Percentiles rank a stretch among this genome's conserved stretches.
phyloP scores from a whole-genome alignment of 2,888 invertebrate genomes.

The Uloborus plumipes region DNA sequence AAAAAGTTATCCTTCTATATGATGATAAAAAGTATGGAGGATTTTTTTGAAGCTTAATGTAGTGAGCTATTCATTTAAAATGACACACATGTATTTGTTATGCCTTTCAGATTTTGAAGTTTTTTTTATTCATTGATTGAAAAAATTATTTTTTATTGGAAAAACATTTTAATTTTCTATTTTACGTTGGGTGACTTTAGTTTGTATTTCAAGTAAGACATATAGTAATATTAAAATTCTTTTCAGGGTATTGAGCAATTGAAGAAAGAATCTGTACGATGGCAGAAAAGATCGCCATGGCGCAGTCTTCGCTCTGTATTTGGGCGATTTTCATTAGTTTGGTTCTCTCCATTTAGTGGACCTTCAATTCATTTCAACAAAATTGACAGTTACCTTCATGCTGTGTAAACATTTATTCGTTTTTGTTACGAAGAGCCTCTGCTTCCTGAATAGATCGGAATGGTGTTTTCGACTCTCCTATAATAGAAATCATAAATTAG shows the following conservation, averaged over 20 bases:
- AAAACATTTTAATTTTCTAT: constrained; percentile 3
- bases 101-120: too few relatives aligned
- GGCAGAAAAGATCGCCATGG: constrained; percentile 93
- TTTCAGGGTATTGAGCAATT: constrained; percentile 94
- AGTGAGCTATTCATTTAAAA: too few relatives aligned
- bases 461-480: too few relatives aligned
- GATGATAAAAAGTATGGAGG: too few relatives aligned
- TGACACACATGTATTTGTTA: too few relatives aligned
- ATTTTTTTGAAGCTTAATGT: too few relatives aligned
- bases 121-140: too few relatives aligned
- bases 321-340: constrained; percentile 92
- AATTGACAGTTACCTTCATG: constrained; percentile 56
- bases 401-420: constrained; percentile 30
- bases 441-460: too few relatives aligned
- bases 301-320: constrained; percentile 97
- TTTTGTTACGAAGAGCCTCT: background rate
- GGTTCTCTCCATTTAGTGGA: constrained; percentile 90
- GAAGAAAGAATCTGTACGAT: constrained; percentile 94
- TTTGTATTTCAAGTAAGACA: too few relatives aligned
- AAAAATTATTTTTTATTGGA: background rate
- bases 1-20: too few relatives aligned
- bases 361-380: constrained; percentile 34
- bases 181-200: background rate
- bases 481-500: too few relatives aligned
- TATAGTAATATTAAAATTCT: constrained; percentile 24